These are phyloP conservation scores for Poecilia wingei DNA, from an alignment of 2,797 vertebrate genomes.

Conservation along the genomic window DNA sequence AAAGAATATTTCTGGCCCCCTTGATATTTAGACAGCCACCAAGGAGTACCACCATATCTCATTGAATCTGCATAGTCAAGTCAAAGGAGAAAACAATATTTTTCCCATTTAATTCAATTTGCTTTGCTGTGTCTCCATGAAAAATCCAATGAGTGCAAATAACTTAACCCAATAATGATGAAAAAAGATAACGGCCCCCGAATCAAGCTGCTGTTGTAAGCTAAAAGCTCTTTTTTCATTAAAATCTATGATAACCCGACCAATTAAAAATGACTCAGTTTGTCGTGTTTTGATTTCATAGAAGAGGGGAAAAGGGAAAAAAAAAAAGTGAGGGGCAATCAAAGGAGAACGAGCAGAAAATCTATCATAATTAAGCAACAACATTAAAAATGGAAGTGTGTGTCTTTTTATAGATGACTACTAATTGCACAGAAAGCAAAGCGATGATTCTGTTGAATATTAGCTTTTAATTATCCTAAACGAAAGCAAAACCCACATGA, in stretches of 20 bases:
- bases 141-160: constrained; percentile 57
- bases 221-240: constrained; percentile 56
- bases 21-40: neutral
- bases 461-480: constrained; percentile 78
- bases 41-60: constrained; percentile 29
- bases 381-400: constrained; percentile 60
- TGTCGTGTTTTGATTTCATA: constrained; percentile 64
- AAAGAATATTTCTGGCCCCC: neutral
- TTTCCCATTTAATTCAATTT: constrained; percentile 40
- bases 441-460: constrained; percentile 67
- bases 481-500: constrained; percentile 56
- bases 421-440: constrained; percentile 71
- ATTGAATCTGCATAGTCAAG: constrained; percentile 37
- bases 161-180: constrained; percentile 64
- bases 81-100: constrained; percentile 9
- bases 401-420: constrained; percentile 68
- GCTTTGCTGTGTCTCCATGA: constrained; percentile 39
- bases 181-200: constrained; percentile 56
- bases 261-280: constrained; percentile 72
- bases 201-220: constrained; percentile 55
- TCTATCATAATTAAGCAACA: constrained; percentile 71
- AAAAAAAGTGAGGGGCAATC: constrained; percentile 51
- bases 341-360: constrained; percentile 64
- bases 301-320: constrained; percentile 29
- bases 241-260: constrained; percentile 58